Conservation (phyloP, 2,113 vertebrate species). For the Protomyctophum bolini region DNA sequence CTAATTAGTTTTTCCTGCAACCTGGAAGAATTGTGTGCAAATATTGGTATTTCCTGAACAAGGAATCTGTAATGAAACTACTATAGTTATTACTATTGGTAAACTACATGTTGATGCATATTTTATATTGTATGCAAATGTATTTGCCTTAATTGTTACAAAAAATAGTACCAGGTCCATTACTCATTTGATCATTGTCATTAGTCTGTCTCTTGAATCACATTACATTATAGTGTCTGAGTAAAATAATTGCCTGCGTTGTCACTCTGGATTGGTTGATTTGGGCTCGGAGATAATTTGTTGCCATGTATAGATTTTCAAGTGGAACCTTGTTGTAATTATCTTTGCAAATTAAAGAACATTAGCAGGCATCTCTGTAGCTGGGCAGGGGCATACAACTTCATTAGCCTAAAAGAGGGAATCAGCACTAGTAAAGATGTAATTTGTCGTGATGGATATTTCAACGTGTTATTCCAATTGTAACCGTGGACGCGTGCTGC, state of each 20-base stretch:
- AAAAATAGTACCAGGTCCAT: slow-evolving; percentile 27
- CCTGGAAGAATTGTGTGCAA: slow-evolving; percentile 56
- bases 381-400: slow-evolving; percentile 63
- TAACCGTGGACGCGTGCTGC: slow-evolving; percentile 40
- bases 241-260: slow-evolving; percentile 50
- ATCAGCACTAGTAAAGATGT: slow-evolving; percentile 62
- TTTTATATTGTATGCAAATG: slow-evolving; percentile 45
- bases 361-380: slow-evolving; percentile 67
- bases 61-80: slow-evolving; percentile 8
- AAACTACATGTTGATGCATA: slow-evolving; percentile 38
- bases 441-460: slow-evolving; percentile 67
- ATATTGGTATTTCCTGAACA: slow-evolving; percentile 55
- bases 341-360: slow-evolving; percentile 76
- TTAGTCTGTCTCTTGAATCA: slow-evolving; percentile 39
- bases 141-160: slow-evolving; percentile 43
- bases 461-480: slow-evolving; percentile 52
- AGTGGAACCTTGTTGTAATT: slow-evolving; percentile 73
- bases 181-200: slow-evolving; percentile 46
- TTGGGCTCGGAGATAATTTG: slow-evolving; percentile 46
- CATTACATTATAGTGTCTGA: slow-evolving; percentile 40
- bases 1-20: slow-evolving; percentile 13
- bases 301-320: slow-evolving; percentile 64
- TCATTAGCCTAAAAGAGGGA: slow-evolving; percentile 71
- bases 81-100: slow-evolving; percentile 46
- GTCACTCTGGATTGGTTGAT: slow-evolving; percentile 43